Percentiles rank a stretch among this genome's conserved stretches.
Evolutionary conservation across 2,797 vertebrate genomes (phyloP).

Genomic region (Lacerta bilineata): DNA sequence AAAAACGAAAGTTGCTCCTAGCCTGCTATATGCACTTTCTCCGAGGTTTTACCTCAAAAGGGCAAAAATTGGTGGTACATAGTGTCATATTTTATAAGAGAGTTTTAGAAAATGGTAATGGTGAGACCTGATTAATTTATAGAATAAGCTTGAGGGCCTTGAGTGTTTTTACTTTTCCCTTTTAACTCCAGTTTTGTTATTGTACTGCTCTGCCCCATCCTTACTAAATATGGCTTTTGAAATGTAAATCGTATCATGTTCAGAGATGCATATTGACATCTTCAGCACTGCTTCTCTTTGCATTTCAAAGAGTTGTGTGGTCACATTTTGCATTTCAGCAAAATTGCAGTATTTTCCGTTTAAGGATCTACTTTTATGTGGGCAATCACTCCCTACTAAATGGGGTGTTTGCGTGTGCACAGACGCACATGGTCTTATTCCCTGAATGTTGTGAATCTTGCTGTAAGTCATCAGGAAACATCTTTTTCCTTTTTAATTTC

Average conservation of each 20-base stretch:
- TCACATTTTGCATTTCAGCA: constrained; percentile 81
- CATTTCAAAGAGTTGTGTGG: constrained; percentile 83
- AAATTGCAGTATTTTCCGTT: constrained; percentile 77
- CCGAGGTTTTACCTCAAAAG: not conserved
- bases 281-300: constrained; percentile 82
- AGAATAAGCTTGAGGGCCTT: constrained; percentile 69
- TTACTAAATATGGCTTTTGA: constrained; percentile 84
- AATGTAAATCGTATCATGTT: constrained; percentile 85
- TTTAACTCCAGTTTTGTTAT: constrained; percentile 79
- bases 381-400: constrained; percentile 65
- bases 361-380: constrained; percentile 76
- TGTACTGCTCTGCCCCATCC: constrained; percentile 75
- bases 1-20: not conserved
- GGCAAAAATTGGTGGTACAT: not conserved
- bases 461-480: constrained; percentile 74
- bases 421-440: constrained; percentile 48
- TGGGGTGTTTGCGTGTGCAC: constrained; percentile 39
- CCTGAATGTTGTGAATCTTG: constrained; percentile 70
- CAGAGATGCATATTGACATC: constrained; percentile 79
- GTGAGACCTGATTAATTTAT: constrained; percentile 55
- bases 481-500: constrained; percentile 82
- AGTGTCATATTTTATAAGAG: constrained; percentile 28
- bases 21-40: not conserved
- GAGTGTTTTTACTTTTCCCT: constrained; percentile 71
- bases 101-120: constrained; percentile 27